Base-by-base conservation (phyloP, 2,888 invertebrate species). In the Papilio gigon region DNA sequence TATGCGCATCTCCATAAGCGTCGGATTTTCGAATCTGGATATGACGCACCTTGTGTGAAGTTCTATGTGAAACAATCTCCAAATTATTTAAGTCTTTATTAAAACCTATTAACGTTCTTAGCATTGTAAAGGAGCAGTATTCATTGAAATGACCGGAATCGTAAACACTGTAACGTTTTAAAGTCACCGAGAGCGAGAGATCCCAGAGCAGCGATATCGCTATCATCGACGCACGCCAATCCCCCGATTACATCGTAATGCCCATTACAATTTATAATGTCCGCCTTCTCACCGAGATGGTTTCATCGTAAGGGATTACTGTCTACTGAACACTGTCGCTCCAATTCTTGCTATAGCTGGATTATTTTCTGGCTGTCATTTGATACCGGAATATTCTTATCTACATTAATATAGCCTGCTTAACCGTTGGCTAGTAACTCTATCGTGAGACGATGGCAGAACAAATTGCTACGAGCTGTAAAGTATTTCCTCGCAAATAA, bases 251-350 rank as follows among this genome's bases (percentile, higher is more conserved):
- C 69, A 65, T 72, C 69, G 70, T 67, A 71, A 73, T 74, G 67
- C 68, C 37, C 71, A 70, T 70, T 71, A 72, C 72, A 71, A 76
- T 76, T 73, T 72, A 76, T 76, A 73, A 71, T 71, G 65, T 70
- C 58, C 64, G 58, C 68, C 67, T 74, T 73, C 72, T 72, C 73
- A 17, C n/a, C 40, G 20, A 30, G 50, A 56, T 35, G 63, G 17
- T 75, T 71, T 72, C 69, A 65, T 58, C 68, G 70, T 73, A 67
- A 69, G 65, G 71, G 72, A 71, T 72, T 73, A 70, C 70, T 64
- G 50, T 65, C 60, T 37, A 17, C 33, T 30, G 35, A 60, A 6
- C 22, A 20, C 20, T 27, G 37, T n/a, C n/a, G 20, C 40, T 27
- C n/a, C 30, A 33, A n/a, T 17, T 56, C 8, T 25, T 25, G n/a